Evolutionary conservation across 2,113 vertebrate genomes (phyloP), one percentile per base, ranked within the genome.

Genomic region (Daphoenositta chrysoptera): DNA sequence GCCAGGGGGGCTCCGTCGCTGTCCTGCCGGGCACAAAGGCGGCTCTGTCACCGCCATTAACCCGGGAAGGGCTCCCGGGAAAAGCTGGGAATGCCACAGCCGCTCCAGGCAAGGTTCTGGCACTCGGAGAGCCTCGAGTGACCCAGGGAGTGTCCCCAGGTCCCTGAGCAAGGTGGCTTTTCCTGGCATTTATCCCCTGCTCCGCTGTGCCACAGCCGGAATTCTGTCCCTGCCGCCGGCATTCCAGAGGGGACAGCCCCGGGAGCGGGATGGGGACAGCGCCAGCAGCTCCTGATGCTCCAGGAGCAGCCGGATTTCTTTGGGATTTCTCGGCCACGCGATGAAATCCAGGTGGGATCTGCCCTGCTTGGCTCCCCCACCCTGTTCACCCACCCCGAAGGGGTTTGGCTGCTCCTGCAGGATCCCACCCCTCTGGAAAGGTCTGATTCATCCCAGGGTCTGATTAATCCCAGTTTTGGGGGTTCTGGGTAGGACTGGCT

Each of bases 11-110:
- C 5, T 54, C 53, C 7, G 8, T 89, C 47, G 28, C 54, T 65
- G 85, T 51, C 64, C 58, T 4, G 15, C 45, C 42, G 50, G 2
- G 37, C 93, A 98, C 97, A 97, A 98, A 92, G 97, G 91, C 91
- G 96, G 92, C 53, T 54, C 53, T 54, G 53, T 13, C 30, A 19
- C 53, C 7, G 11, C 2, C 17, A 17, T 97, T 96, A 97, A 92
- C 95, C 96, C 96, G 83, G 87, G 60, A 80, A 92, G 90, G 85
- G 54, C 54, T 56, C 31, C 33, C 9, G 2, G 54, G 20, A 57
- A 20, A 21, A n/a, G 54, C 69, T 87, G 91, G 80, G 88, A 93
- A 50, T 87, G 94, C 94, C 78, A 60, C 33, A 47, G 88, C 91
- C 31, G 14, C 91, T 92, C 18, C 54, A 7, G 33, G 33, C 2